phyloP scores from a whole-genome alignment of 1,140 invertebrate genomes.

The Nylanderia fulva region DNA sequence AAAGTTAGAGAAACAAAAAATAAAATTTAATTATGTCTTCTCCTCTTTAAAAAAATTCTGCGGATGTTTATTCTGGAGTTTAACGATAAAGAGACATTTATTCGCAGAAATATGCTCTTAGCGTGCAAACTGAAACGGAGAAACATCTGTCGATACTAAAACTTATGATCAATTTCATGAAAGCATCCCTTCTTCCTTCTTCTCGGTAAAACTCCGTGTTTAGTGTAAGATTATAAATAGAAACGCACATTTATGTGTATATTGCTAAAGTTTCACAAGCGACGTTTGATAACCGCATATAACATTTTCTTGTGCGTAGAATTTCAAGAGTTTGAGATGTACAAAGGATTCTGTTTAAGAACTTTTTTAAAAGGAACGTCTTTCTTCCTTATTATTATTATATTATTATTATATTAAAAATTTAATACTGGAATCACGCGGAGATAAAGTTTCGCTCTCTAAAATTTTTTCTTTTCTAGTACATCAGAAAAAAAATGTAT shows the following conservation, averaged over 20 bases:
- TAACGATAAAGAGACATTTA: not conserved
- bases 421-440: not conserved
- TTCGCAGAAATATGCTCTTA: not conserved
- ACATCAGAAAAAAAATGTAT: not conserved
- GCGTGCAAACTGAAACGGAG: not conserved
- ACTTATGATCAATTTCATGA: slow-evolving; percentile 30
- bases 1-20: too few species aligned
- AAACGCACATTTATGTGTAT: too few species aligned
- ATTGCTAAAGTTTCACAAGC: not conserved
- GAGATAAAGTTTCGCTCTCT: not conserved
- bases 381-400: too few species aligned
- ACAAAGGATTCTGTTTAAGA: too few species aligned
- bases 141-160: not conserved
- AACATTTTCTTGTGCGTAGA: not conserved
- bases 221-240: slow-evolving; percentile 19
- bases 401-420: not conserved
- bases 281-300: not conserved
- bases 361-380: too few species aligned
- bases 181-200: not conserved
- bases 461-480: not conserved
- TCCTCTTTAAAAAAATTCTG: too few species aligned
- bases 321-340: slow-evolving; percentile 9
- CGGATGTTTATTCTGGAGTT: too few species aligned
- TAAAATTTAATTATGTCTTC: too few species aligned
- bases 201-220: not conserved